Evolutionary conservation across 2,113 vertebrate genomes (phyloP), one percentile per base, ranked within the genome.

Genomic region (Hydrochoerus hydrochaeris): DNA sequence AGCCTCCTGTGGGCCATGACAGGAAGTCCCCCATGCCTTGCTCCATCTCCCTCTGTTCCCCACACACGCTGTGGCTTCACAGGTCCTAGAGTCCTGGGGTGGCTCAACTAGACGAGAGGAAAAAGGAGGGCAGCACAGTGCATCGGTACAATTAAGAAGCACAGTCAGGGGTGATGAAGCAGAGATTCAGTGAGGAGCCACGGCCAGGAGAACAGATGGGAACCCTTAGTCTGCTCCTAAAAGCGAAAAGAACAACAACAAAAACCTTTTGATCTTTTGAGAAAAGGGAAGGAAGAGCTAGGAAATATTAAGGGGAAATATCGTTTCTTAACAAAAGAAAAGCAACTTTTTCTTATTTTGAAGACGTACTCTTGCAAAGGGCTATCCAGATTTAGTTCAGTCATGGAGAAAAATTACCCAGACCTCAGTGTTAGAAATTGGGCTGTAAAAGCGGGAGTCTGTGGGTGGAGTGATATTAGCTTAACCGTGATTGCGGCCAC

Each of bases 271-370:
- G 24, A 83, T 95, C 94, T 97, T 93, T 63, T n/a, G 85, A 86
- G 60, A 78, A 94, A 87, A 85, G 75, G 54, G 57, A 84, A 90
- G 1, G 1, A 60, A 38, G 97, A 35, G 1, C 26, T 83, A 94
- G 77, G 49, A 90, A 92, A 77, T 77, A 81, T 65, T 52, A 69
- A 46, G 49, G 30, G 11, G 0, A 62, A 88, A 22, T 35, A 35
- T 85, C 17, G 83, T 90, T 94, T 90, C 73, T 88, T 88, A 77
- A 95, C 69, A 85, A 96, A 94, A 58, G 35, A 63, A 94, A 97
- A 95, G 2, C 3, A 83, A 52, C 38, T 38, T 62, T 81, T 95
- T 12, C 52, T 62, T 83, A 57, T 35, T 54, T 83, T 80, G 69
- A 92, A 81, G 12, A 92, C 14, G 71, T 5, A 46, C 4, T 83